phyloP scores from a whole-genome alignment of 2,888 invertebrate genomes.

The Crematogaster levior region DNA sequence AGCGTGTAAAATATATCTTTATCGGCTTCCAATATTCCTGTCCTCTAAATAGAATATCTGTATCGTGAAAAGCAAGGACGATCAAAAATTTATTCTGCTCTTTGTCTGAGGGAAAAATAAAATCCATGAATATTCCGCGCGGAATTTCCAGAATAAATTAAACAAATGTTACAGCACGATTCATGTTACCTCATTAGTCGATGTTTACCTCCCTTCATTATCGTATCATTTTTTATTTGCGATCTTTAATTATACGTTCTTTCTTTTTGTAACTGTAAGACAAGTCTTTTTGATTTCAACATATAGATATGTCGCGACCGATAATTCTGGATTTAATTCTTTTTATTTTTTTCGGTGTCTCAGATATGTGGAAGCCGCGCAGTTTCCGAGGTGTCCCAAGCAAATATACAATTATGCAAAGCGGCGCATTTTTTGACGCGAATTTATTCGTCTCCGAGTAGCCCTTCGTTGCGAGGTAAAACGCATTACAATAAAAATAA shows the following conservation, averaged over 20 bases:
- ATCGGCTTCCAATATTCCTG: conserved; percentile 46
- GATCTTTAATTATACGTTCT: neutral
- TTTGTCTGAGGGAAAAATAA: neutral
- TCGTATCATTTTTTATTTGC: neutral
- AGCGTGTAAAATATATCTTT: conserved; percentile 29
- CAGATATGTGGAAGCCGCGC: neutral
- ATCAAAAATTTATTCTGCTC: neutral
- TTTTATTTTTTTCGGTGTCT: neutral
- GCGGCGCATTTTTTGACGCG: conserved; percentile 30
- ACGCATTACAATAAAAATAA: conserved; percentile 52
- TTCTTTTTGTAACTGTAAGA: neutral
- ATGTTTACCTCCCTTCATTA: neutral
- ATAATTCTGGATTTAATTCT: neutral
- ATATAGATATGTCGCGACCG: neutral
- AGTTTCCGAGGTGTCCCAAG: neutral
- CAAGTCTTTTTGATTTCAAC: neutral
- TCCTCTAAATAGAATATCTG: conserved; percentile 10
- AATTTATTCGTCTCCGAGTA: conserved; percentile 30
- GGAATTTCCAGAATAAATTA: neutral
- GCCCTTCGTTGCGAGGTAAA: conserved; percentile 1
- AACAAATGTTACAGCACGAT: neutral
- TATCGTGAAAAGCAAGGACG: neutral
- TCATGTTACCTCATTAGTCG: conserved; percentile 14
- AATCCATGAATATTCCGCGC: neutral
- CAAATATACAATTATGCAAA: conserved; percentile 50